These are phyloP conservation scores for Calidris pugnax DNA, from an alignment of 2,113 vertebrate genomes.

Conservation along the genomic window DNA sequence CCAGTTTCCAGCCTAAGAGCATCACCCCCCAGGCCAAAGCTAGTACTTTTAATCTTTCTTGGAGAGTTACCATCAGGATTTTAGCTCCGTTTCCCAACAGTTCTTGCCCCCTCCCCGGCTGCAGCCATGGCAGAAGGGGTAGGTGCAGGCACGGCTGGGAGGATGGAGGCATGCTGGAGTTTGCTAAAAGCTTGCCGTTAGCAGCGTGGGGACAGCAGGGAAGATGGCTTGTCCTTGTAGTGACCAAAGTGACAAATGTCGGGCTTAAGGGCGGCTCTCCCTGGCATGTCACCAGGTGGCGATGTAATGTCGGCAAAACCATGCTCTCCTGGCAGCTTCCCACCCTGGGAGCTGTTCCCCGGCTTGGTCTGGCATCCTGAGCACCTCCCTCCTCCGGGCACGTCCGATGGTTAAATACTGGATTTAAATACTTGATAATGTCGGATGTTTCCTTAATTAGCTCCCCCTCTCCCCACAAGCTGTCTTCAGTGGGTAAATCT, in stretches of 20 bases:
- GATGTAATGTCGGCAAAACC: background rate
- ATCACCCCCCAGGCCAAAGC: background rate
- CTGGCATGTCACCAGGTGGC: conserved; percentile 14
- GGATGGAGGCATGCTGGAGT: background rate
- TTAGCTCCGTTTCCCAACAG: rapidly evolving
- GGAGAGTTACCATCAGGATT: background rate
- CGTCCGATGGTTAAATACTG: background rate
- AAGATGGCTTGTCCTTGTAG: rapidly evolving
- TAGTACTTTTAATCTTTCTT: background rate
- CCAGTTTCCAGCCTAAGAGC: background rate
- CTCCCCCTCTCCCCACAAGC: background rate
- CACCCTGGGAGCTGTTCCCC: rapidly evolving
- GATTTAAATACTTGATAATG: background rate
- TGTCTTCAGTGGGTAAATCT: background rate
- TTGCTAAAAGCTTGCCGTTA: rapidly evolving
- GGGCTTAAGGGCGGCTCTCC: background rate
- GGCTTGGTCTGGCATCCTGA: rapidly evolving
- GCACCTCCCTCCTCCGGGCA: background rate
- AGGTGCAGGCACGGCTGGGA: rapidly evolving
- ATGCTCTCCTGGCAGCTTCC: background rate
- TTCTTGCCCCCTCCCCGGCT: background rate
- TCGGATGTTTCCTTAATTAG: rapidly evolving
- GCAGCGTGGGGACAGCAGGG: rapidly evolving
- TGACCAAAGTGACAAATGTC: rapidly evolving
- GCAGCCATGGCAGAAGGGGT: background rate